Percentiles rank a stretch among this genome's conserved stretches.
These are phyloP conservation scores for Tachina lurida DNA, from an alignment of 2,888 invertebrate genomes.

Conservation along the genomic window DNA sequence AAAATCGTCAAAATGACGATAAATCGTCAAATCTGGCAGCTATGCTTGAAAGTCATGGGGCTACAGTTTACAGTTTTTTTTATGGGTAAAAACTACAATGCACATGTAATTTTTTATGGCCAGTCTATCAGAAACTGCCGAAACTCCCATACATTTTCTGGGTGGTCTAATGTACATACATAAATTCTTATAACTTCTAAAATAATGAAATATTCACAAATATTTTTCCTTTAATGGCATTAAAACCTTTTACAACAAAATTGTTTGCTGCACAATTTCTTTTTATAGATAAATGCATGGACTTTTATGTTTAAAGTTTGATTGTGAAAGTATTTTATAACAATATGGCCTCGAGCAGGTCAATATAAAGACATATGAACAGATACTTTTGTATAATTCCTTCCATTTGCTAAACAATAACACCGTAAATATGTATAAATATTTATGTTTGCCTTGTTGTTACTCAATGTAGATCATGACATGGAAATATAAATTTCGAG, in stretches of 20 bases:
- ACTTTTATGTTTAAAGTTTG: neutral
- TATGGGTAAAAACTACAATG: too few species aligned
- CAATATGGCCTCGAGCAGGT: slow-evolving; percentile 63
- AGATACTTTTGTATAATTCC: slow-evolving; percentile 29
- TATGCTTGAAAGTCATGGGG: too few species aligned
- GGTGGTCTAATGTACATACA: too few species aligned
- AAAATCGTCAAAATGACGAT: too few species aligned
- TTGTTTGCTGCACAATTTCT: slow-evolving; percentile 12
- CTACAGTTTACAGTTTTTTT: too few species aligned
- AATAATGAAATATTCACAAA: too few species aligned
- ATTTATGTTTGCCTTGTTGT: slow-evolving; percentile 22
- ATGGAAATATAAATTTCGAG: slow-evolving; percentile 25
- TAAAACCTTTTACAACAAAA: neutral
- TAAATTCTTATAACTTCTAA: too few species aligned
- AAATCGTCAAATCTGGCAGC: too few species aligned
- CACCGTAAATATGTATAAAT: slow-evolving; percentile 14
- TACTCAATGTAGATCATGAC: slow-evolving; percentile 41
- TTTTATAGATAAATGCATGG: slow-evolving; percentile 12
- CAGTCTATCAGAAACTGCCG: too few species aligned
- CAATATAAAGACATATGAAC: slow-evolving; percentile 53
- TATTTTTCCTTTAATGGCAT: neutral
- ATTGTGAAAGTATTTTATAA: slow-evolving; percentile 60
- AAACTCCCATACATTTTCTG: too few species aligned
- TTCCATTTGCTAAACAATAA: slow-evolving; percentile 40
- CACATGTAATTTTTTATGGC: too few species aligned